Base-by-base conservation (phyloP, 2,797 vertebrate species). In the Fratercula arctica region DNA sequence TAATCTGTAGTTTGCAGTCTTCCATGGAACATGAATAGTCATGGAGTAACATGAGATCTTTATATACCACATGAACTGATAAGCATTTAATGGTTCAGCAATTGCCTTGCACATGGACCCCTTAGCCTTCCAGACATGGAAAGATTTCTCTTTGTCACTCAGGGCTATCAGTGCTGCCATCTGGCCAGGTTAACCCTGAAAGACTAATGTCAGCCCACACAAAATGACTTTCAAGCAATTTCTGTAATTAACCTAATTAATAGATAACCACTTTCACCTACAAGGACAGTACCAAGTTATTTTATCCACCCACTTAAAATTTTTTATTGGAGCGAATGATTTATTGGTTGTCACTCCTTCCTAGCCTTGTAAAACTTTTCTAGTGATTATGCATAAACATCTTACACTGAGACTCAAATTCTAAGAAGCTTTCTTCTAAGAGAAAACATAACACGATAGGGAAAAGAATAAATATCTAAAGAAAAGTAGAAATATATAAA, bases 221-320 rank as follows among this genome's bases (percentile, higher is more conserved):
- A 87, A 87, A 76, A 78, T 16, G 35, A 63, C 39, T 87, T 83
- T 53, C 51, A 80, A 92, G 66, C 51, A 74, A 66, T 56, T 78
- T 82, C 51, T 81, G n/a, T 64, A 84, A 90, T 91, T 84, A 94
- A 82, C 37, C 74, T 91, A 74, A 70, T 89, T 79, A 69, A 77
- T 3, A 64, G 79, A 61, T 26, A 88, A 75, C 20, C 13, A 33
- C 63, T 92, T 51, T 70, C 41, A 64, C 11, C 74, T 72, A 28
- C 39, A 53, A 70, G 60, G 41, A 77, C 57, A 46, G 19, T 23
- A 74, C 16, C 10, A 85, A 61, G 26, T 60, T 70, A 64, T 43
- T 68, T 61, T 82, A 76, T 50, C 26, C 10, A 56, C 29, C 25
- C 29, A 51, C 14, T 29, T 64, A 31, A 61, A 29, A 35, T 45